Base-by-base conservation (phyloP, 1,140 invertebrate species). In the Drosophila sp. region DNA sequence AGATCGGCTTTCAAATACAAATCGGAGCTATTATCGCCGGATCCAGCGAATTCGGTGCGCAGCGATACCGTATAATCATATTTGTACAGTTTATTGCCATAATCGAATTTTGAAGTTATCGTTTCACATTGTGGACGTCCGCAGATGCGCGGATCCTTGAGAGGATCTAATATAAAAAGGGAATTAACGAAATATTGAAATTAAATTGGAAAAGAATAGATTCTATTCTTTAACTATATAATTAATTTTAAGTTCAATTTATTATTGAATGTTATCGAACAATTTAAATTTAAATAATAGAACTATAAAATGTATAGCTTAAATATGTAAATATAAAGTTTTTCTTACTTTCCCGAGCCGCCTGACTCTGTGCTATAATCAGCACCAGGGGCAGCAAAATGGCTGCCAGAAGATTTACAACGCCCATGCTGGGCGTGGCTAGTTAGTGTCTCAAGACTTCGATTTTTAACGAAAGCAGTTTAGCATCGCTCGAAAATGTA, bases 41-140 rank as follows among this genome's bases (percentile, higher is more conserved):
- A 94, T 2, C 94, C 94, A 58, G 94, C 93, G 66, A 96, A 95
- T 77, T 94, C 93, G 3, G 94, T 94, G 36, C 93, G 94, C 18
- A 94, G 92, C 61, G 94, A 93, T 7, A 95, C 93, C 64, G 93
- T 93, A 75, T 96, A 96, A 21, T 94, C 92, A 91, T 96, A 96
- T 67, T 93, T 92, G 78, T 95, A 95, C 25, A 93, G 91, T 53
- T 92, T 81, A 13, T 92, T 87, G 7, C 50, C 71, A 80, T 95
- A 96, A 70, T 93, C 93, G 75, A 96, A 96, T 89, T 96, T 96
- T 0, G 51, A 16, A 5, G 48, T 79, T n/a, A 40, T 36, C 0
- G n/a, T 4, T 7, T 90, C 81, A 58, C 95, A 95, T 74, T 93
- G 92, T 18, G 94, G 95, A 21, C 93, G 90, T 36, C 95, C 95